These are phyloP conservation scores for Diplodus puntazzo DNA, from an alignment of 2,797 vertebrate species.

Conservation along the genomic window DNA sequence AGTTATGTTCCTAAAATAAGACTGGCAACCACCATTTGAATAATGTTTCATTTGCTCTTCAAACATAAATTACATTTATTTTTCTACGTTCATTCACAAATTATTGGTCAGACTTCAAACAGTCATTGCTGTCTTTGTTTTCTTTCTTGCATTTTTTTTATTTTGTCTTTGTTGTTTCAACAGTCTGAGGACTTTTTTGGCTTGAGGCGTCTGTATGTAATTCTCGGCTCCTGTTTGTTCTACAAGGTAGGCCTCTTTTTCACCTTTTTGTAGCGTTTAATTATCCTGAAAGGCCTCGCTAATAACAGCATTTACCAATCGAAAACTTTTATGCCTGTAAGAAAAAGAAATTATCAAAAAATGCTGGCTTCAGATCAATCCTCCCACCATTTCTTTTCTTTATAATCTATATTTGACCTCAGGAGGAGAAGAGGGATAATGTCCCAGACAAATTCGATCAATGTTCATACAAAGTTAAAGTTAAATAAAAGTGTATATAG, in stretches of 20 bases:
- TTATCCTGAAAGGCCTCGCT: not conserved
- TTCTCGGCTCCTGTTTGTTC: constrained; percentile 95
- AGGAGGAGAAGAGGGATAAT: no score
- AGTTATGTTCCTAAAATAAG: not conserved
- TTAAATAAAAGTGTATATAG: no score
- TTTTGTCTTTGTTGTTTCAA: not conserved
- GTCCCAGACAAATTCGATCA: no score
- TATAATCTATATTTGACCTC: no score
- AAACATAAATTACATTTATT: no score
- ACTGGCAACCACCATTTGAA: not conserved
- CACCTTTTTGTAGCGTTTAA: no score
- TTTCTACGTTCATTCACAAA: not conserved
- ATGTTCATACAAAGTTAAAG: no score
- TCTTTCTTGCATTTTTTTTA: not conserved
- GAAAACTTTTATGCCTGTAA: no score
- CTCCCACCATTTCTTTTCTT: no score
- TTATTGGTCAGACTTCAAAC: not conserved
- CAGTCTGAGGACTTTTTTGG: constrained; percentile 97
- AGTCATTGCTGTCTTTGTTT: constrained; percentile 1
- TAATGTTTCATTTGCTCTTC: not conserved
- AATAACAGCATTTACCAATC: not conserved
- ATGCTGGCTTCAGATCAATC: no score
- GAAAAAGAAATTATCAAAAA: no score
- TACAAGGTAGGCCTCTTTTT: constrained; percentile 89
- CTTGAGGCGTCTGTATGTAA: constrained; percentile 93